Conservation (phyloP, 2,113 vertebrate species). For the Elephas maximus region DNA sequence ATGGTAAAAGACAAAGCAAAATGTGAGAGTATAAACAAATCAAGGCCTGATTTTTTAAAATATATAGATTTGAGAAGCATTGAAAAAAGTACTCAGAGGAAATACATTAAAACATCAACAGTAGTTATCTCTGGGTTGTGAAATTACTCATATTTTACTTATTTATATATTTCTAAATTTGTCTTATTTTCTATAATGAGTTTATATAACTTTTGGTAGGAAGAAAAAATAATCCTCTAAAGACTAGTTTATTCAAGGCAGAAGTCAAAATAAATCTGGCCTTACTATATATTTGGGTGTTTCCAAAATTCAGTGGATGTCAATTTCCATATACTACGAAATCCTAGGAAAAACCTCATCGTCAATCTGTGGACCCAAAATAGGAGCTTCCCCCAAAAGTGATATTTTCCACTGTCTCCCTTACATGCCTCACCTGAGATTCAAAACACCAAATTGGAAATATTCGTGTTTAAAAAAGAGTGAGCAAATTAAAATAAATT, state of each 20-base stretch:
- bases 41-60: neutral
- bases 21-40: neutral
- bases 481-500: constrained; percentile 63
- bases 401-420: constrained; percentile 79
- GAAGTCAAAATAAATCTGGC: constrained; percentile 82
- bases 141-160: constrained; percentile 49
- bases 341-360: constrained; percentile 72
- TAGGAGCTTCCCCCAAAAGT: constrained; percentile 43
- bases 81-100: neutral
- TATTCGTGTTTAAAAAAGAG: constrained; percentile 81
- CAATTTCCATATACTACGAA: constrained; percentile 74
- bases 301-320: constrained; percentile 78
- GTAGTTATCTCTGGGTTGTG: constrained; percentile 30
- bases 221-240: constrained; percentile 56
- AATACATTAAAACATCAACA: constrained; percentile 56
- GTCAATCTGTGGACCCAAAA: constrained; percentile 76
- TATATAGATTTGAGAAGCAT: neutral
- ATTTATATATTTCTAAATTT: constrained; percentile 54
- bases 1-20: constrained; percentile 57
- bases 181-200: constrained; percentile 56
- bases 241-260: constrained; percentile 79
- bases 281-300: constrained; percentile 75
- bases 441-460: constrained; percentile 86
- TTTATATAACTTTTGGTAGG: constrained; percentile 55
- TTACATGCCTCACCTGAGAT: constrained; percentile 75